phyloP scores from a whole-genome alignment of 2,113 vertebrate species.

The Microtus ochrogaster region DNA sequence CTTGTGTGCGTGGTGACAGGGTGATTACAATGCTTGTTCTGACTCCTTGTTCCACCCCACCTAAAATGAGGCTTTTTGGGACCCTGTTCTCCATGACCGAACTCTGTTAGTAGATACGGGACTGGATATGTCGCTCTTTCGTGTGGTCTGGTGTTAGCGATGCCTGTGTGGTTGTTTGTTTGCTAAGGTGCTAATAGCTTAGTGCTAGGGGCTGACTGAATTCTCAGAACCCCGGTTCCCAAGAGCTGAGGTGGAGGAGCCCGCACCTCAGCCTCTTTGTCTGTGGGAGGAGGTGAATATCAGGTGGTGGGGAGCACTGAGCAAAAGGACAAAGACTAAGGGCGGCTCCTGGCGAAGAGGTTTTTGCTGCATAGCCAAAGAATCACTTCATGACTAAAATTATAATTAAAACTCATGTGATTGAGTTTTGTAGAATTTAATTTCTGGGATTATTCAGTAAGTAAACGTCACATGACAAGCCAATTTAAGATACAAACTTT shows the following conservation, averaged over 20 bases:
- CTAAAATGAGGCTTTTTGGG: conserved; percentile 17
- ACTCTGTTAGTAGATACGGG: not conserved
- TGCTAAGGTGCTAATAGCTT: not conserved
- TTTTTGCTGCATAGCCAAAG: conserved; percentile 8
- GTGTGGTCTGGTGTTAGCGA: not conserved
- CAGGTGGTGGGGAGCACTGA: not conserved
- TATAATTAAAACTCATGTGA: not conserved
- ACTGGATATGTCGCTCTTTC: not conserved
- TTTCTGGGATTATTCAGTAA: conserved; percentile 51
- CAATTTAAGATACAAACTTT: conserved; percentile 54
- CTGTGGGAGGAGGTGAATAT: not conserved
- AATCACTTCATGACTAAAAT: conserved; percentile 9
- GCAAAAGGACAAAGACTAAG: not conserved
- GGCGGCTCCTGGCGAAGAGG: not conserved
- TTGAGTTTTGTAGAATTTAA: conserved; percentile 42
- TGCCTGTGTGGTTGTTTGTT: not conserved
- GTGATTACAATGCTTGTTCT: not conserved
- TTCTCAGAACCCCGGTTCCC: not conserved
- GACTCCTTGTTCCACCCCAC: not conserved
- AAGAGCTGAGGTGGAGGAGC: not conserved
- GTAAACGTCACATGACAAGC: not conserved
- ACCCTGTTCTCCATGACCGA: not conserved
- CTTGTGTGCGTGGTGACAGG: conserved; percentile 10
- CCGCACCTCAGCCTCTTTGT: not conserved
- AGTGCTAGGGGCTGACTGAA: not conserved